Percentiles rank a stretch among this genome's conserved stretches.
Conservation (phyloP, 2,797 vertebrate species). For the Ceryle rudis region DNA sequence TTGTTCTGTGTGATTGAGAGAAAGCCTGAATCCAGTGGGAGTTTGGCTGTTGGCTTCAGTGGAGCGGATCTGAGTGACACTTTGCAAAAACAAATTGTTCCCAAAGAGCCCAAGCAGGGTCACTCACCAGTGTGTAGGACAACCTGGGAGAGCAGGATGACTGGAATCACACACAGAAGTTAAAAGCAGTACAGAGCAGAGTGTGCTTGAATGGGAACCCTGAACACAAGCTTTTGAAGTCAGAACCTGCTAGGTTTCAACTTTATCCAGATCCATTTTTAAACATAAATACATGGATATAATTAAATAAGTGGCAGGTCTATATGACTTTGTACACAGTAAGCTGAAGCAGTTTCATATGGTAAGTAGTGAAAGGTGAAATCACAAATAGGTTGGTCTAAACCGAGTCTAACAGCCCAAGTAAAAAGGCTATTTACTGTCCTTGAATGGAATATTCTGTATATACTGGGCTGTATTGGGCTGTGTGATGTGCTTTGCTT, state of each 20-base stretch:
- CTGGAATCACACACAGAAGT: not conserved
- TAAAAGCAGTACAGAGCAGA: not conserved
- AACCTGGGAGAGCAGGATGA: not conserved
- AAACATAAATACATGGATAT: not conserved
- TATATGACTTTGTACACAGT: not conserved
- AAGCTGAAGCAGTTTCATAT: not conserved
- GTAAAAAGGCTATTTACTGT: not conserved
- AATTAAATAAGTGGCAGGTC: not conserved
- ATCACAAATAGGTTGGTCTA: not conserved
- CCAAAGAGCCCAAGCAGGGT: not conserved
- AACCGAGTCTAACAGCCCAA: not conserved
- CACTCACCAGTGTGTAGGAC: not conserved
- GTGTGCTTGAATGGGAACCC: not conserved
- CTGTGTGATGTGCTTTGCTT: not conserved
- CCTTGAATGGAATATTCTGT: not conserved
- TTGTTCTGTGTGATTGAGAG: not conserved
- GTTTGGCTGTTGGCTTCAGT: not conserved
- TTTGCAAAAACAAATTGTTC: not conserved
- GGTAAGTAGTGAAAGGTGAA: not conserved
- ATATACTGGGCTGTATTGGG: not conserved
- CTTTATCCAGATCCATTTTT: not conserved
- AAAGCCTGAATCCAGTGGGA: not conserved
- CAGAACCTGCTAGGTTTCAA: not conserved
- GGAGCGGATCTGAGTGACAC: not conserved
- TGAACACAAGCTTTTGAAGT: not conserved